phyloP scores from a whole-genome alignment of 1,140 invertebrate species.

The Platyscapa corneri region DNA sequence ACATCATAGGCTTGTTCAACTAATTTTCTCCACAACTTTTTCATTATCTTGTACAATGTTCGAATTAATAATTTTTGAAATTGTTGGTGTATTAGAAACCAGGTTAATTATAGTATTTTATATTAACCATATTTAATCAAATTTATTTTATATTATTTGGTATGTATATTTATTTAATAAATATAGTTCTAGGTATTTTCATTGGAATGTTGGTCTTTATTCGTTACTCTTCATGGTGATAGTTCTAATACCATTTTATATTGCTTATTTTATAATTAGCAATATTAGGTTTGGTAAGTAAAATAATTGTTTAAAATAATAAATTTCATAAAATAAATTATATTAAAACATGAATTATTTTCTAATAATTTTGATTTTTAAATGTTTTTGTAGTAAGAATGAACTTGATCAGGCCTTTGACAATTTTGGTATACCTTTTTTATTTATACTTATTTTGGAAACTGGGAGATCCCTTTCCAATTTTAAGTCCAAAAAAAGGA shows the following conservation, averaged over 20 bases:
- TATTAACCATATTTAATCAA: not conserved
- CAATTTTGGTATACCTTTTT: conserved; percentile 89
- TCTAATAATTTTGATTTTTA: not conserved
- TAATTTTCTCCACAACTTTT: conserved; percentile 98
- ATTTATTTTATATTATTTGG: conserved; percentile 48
- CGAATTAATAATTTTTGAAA: conserved; percentile 99
- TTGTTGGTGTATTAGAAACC: conserved; percentile 92
- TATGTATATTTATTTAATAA: conserved; percentile 51
- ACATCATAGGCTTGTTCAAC: conserved; percentile 92
- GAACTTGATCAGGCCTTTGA: conserved; percentile 86
- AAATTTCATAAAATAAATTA: conserved; percentile 27
- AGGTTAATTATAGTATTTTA: conserved; percentile 73
- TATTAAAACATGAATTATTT: not conserved
- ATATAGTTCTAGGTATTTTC: conserved; percentile 93
- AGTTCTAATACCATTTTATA: conserved; percentile 97
- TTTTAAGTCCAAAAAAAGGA: conserved; percentile 94
- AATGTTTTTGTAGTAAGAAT: conserved; percentile 81
- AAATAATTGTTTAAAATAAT: not conserved
- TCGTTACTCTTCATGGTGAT: conserved; percentile 95
- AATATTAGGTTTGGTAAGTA: conserved; percentile 91
- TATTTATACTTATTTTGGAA: conserved; percentile 99
- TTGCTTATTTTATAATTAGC: conserved; percentile 94
- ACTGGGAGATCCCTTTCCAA: conserved; percentile 98
- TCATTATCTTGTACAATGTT: conserved; percentile 99
- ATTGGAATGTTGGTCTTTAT: conserved; percentile 96